Conservation (phyloP, 2,888 invertebrate species). For the Blomia tropicalis region DNA sequence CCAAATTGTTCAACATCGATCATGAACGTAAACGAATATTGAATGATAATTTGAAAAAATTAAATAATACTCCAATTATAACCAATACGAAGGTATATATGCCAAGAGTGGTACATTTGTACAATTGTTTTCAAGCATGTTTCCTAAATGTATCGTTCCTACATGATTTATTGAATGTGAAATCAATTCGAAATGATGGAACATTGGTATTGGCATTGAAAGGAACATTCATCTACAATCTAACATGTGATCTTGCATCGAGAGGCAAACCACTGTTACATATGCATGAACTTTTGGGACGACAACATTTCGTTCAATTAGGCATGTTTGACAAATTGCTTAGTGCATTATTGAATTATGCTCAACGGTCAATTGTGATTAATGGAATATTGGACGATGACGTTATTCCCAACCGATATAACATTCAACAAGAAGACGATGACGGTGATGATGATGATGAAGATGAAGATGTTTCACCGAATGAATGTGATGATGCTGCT, state of each 20-base stretch:
- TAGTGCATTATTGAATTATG: background rate
- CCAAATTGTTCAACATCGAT: background rate
- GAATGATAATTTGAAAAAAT: background rate
- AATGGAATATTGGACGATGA: background rate
- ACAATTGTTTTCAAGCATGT: slow-evolving; percentile 14
- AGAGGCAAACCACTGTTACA: slow-evolving; percentile 26
- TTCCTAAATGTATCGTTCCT: background rate
- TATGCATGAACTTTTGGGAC: slow-evolving; percentile 25
- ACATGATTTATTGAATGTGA: background rate
- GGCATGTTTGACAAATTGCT: background rate
- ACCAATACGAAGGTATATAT: background rate
- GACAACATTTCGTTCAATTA: background rate
- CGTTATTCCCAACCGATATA: background rate
- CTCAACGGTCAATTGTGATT: background rate
- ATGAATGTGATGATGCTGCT: background rate
- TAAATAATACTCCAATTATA: background rate
- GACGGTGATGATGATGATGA: too few species aligned
- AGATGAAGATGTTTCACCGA: too few species aligned
- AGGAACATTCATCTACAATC: slow-evolving; percentile 28
- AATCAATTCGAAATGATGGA: background rate
- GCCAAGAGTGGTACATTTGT: slow-evolving; percentile 23
- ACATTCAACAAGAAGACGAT: background rate
- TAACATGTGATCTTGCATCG: slow-evolving; percentile 26
- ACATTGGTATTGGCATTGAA: background rate
- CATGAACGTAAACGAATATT: background rate